Evolutionary conservation across 2,888 invertebrate species (phyloP).

Genomic region (Cephus pulcher): DNA sequence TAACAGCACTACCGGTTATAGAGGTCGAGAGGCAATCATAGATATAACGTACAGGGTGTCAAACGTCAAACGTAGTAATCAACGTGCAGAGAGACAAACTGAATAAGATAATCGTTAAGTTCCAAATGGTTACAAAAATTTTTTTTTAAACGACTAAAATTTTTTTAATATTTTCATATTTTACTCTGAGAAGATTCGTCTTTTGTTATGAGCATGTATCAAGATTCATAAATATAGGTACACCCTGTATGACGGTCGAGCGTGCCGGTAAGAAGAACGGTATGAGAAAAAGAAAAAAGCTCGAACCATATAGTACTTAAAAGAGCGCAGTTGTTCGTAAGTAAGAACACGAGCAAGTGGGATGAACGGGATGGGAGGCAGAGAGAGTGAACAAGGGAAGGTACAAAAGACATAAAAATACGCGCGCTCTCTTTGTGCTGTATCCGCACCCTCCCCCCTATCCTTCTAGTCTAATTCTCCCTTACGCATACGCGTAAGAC

Average conservation of each 20-base stretch:
- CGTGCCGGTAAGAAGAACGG: neutral
- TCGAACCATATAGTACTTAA: conserved; percentile 9
- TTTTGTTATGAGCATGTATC: neutral
- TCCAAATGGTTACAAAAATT: neutral
- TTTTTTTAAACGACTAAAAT: too few relatives aligned
- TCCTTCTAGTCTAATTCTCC: neutral
- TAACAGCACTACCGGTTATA: neutral
- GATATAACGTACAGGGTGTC: neutral
- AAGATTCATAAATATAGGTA: neutral
- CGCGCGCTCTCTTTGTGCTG: conserved; percentile 9
- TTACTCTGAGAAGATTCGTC: neutral
- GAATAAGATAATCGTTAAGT: neutral
- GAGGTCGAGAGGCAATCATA: neutral
- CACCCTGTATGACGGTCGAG: neutral
- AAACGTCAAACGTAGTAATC: neutral
- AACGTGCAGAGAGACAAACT: neutral
- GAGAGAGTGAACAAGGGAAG: conserved; percentile 19
- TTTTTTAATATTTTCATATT: neutral
- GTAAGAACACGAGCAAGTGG: conserved; percentile 6
- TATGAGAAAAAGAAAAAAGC: neutral
- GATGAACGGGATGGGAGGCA: neutral
- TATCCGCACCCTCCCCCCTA: neutral
- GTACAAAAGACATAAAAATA: conserved; percentile 21
- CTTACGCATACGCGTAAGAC: neutral
- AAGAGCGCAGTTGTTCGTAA: conserved; percentile 11